phyloP scores from a whole-genome alignment of 1,140 invertebrate genomes.

The Caerostris extrusa region DNA sequence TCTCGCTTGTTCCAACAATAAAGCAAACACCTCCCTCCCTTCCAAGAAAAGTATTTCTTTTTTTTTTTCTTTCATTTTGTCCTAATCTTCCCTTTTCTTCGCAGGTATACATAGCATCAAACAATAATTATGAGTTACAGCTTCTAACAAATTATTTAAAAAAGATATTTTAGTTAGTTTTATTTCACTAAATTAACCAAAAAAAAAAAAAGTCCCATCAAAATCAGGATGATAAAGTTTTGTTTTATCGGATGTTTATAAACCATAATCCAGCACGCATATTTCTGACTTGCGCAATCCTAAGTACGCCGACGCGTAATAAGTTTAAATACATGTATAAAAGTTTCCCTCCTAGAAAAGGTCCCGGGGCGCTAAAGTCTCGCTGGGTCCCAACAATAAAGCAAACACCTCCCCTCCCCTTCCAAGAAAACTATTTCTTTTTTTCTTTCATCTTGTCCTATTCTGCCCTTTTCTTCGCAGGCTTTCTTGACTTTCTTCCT shows the following conservation, averaged over 20 bases:
- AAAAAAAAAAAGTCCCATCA: no score
- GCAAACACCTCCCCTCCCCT: not conserved
- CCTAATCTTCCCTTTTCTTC: not conserved
- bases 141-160: no score
- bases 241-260: no score
- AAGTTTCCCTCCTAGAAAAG: not conserved
- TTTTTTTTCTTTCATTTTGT: not conserved
- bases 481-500: constrained; percentile 33
- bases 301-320: not conserved
- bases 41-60: not conserved
- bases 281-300: not conserved
- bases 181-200: no score
- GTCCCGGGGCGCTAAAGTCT: constrained; percentile 32
- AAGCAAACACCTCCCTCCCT: not conserved
- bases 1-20: constrained; percentile 4
- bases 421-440: not conserved
- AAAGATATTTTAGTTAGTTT: no score
- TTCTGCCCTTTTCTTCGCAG: not conserved
- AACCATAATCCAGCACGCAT: no score
- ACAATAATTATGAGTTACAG: no score
- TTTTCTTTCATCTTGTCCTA: not conserved
- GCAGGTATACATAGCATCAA: no score
- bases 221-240: no score
- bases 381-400: constrained; percentile 5
- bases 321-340: constrained; percentile 6